Base-by-base conservation (phyloP, 2,797 vertebrate genomes). In the Emys orbicularis region DNA sequence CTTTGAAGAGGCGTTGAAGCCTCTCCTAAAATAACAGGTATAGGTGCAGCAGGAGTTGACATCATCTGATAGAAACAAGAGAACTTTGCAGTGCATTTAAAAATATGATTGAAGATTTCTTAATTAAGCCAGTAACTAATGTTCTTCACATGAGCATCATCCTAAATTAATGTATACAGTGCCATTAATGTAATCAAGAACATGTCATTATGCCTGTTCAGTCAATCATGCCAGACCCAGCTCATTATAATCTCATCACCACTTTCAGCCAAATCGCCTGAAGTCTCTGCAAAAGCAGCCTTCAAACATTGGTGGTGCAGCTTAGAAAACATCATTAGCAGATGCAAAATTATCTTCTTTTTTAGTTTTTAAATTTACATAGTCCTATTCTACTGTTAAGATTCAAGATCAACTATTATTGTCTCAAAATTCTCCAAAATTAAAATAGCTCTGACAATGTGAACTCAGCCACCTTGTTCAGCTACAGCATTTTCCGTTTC, bases 161-260 rank as follows among this genome's bases (percentile, higher is more conserved):
- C 94, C 87, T 91, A 96, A 96, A 96, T 97, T 95, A 94, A 86
- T 92, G 89, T 87, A 77, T 93, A 94, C 95, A 93, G 61, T 0
- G 0, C 54, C 74, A 49, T 52, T 95, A 91, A 59, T 2, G 0
- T 91, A 94, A 96, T 92, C 81, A 90, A 83, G 89, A 86, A 77
- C 0, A 0, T 49, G 29, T 53, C 27, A 12, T 91, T 84, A 89
- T 86, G 88, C 52, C 91, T 95, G 56, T 79, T 96, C 83, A 90
- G 87, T 87, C 89, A 59, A 65, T 94, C 5, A 2, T 95, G 92
- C 95, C 80, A 92, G 86, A 86, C 18, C 57, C 25, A 1, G 83
- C 8, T 52, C 0, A 0, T 15, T 74, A 12, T n/a, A 87, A 88
- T 52, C 84, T 92, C 83, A 50, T 83, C 76, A 37, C 74, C 44